Base-by-base conservation (phyloP, 1,140 invertebrate species). In the Drosophila quadrilineata region DNA sequence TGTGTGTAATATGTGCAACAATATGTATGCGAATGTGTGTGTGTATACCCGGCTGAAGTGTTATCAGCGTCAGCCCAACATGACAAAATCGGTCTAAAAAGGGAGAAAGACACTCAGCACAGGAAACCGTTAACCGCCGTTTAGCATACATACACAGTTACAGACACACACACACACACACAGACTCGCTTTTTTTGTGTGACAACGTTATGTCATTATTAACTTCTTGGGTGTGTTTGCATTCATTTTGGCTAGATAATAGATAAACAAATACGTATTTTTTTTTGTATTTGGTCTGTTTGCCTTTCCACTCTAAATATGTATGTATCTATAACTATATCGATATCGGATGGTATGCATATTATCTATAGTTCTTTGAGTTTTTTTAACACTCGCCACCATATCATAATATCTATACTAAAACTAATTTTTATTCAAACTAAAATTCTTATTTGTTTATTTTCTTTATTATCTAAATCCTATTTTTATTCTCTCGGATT, bases 61-160 rank as follows among this genome's bases (percentile, higher is more conserved):
- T 46, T 58, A 66, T 59, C 26, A 53, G 35, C 8, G 2, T 6
- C 17, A 3, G 40, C 33, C n/a, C n/a, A 17, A 22, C 26, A 75
- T 80, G 68, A 82, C 68, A 49, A 48, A 84, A 82, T 57, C 26
- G 28, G 41, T 28, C 66, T 76, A 76, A 65, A 76, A 46, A 35
- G 41, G 43, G 45, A 52, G 35, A 33, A 50, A 54, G 6, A 43
- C 12, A 21, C 26, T 28, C 43, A 24, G 31, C 45, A 65, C 54
- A 58, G 62, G 62, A 65, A 65, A 35, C 31, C 41, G 41, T 45
- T 19, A 65, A 35, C 31, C 41, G 41, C 28, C 17, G 56, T 26
- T 74, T 65, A 69, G 59, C 52, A 54, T 62, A 58, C 38, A 58
- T 60, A 43, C 3, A 3, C 6, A 29, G n/a, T n/a, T n/a, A n/a